Base-by-base conservation (phyloP, 2,113 vertebrate species). In the Gymnocephalus cernua region DNA sequence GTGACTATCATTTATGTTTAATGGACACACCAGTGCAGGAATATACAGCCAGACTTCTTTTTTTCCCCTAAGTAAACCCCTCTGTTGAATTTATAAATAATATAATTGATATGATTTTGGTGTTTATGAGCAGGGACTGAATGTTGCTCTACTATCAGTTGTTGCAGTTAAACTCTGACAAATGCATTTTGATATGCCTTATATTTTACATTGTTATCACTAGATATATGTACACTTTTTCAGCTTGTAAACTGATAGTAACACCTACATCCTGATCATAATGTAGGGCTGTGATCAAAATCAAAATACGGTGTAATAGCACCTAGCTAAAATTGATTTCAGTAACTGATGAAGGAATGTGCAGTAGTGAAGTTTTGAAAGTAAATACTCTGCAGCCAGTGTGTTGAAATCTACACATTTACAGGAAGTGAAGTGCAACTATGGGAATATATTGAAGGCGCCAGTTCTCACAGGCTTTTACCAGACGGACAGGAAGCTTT, bases 361-460 rank as follows among this genome's bases (percentile, higher is more conserved):
- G 21, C 7, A 56, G 14, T 63, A 1, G 29, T 58, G 15, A n/a
- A 13, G 12, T 11, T 38, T 38, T 44, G 18, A 56, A 57, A n/a
- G 11, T 27, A 23, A 53, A 23, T 21, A 18, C 14, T 32, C 19
- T 32, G 61, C 56, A 7, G n/a, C 9, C 16, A 3, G 21, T 21
- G 0, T 16, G 45, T 38, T 70, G 57, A 73, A 47, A 75, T 25
- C 0, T 11, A 25, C 54, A 27, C 25, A 1, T 23, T 67, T 8
- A 62, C 32, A 64, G 85, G 80, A 90, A 90, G 83, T 87, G 10
- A 21, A 67, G 6, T 15, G n/a, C 57, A 74, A 74, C n/a, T 41
- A 54, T 21, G 35, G 48, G 51, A 63, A 38, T 19, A 19, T 4
- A 66, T 61, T 12, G 32, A 51, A 82, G 58, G 41, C 74, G 76